Evolutionary conservation across 2,113 vertebrate species (phyloP).

Genomic region (Brachyhypopomus occidentalis): DNA sequence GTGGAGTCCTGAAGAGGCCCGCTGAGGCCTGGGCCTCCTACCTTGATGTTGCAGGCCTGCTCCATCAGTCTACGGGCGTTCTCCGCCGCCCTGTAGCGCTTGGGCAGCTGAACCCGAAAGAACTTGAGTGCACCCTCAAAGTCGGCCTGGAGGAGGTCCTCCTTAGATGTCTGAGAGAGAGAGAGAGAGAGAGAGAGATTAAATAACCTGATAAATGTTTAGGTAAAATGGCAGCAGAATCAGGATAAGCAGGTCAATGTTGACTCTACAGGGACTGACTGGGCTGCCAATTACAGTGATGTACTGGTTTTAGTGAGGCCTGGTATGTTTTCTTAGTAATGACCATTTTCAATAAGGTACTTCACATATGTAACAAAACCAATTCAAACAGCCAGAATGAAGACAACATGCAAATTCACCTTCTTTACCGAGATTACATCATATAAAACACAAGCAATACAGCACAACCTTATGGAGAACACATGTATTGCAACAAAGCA

Average conservation of each 20-base stretch:
- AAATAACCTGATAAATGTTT: conserved; percentile 51
- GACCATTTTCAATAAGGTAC: no score
- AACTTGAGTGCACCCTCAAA: conserved; percentile 99
- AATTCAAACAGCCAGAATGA: background rate
- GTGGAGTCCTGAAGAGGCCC: no score
- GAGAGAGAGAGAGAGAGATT: conserved; percentile 15
- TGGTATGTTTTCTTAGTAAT: no score
- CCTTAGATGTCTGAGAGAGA: conserved; percentile 88
- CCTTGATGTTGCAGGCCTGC: conserved; percentile 98
- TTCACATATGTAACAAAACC: background rate
- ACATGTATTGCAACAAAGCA: background rate
- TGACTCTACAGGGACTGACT: no score
- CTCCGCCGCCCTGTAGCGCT: conserved; percentile 96
- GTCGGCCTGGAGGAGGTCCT: conserved; percentile 96
- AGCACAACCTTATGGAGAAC: background rate
- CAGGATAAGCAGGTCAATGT: background rate
- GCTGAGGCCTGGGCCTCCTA: conserved; percentile 60
- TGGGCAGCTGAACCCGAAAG: conserved; percentile 96
- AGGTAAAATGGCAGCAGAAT: background rate
- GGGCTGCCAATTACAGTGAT: no score
- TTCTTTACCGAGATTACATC: background rate
- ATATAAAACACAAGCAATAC: background rate
- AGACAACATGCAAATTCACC: background rate
- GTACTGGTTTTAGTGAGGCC: no score
- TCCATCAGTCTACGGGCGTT: conserved; percentile 96